phyloP scores from a whole-genome alignment of 2,113 vertebrate genomes.

The Xenopus laevis region DNA sequence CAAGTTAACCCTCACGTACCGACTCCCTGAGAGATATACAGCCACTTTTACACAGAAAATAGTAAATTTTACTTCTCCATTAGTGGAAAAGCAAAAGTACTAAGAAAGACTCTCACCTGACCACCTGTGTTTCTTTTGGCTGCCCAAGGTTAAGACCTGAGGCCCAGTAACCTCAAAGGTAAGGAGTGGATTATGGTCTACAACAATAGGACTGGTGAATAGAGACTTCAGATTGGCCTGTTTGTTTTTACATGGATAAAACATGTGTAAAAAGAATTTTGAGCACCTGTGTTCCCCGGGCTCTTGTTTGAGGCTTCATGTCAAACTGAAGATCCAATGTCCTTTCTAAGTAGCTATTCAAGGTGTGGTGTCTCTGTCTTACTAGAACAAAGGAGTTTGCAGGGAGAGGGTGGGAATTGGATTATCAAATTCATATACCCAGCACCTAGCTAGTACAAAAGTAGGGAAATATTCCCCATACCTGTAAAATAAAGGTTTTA shows the following conservation, averaged over 20 bases:
- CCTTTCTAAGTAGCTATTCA: no score
- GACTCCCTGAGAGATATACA: no score
- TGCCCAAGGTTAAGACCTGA: conserved; percentile 13
- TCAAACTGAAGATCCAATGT: conserved; percentile 22
- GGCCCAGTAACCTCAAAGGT: conserved; percentile 6
- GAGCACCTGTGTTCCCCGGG: conserved; percentile 24
- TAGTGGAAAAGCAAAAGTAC: neutral
- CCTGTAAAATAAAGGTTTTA: no score
- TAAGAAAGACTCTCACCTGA: neutral
- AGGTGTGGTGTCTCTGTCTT: no score
- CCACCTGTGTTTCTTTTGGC: conserved; percentile 28
- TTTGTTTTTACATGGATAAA: conserved; percentile 42
- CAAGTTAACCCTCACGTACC: conserved; percentile 20
- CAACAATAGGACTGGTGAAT: conserved; percentile 19
- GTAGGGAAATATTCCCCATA: no score
- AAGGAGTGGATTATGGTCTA: neutral
- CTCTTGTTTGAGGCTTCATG: conserved; percentile 16
- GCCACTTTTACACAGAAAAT: no score
- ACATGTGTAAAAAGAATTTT: conserved; percentile 32
- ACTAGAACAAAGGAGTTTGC: no score
- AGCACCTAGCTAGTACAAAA: no score
- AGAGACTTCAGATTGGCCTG: conserved; percentile 17
- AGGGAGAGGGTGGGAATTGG: no score
- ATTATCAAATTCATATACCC: no score
- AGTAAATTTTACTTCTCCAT: neutral